Evolutionary conservation across 2,797 vertebrate species (phyloP).

Genomic region (Lacerta viridis): DNA sequence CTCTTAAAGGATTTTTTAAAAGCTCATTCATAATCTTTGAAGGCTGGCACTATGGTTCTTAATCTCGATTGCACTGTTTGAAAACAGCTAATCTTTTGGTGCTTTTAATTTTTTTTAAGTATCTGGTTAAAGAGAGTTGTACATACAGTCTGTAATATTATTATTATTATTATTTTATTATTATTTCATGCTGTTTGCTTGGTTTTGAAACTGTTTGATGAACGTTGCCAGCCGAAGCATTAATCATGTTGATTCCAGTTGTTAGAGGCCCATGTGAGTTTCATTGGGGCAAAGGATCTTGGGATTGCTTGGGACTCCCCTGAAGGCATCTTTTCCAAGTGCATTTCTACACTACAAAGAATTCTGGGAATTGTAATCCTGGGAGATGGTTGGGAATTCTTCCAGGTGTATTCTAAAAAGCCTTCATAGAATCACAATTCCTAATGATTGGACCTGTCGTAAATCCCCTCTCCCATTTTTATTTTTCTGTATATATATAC

Average conservation of each 20-base stretch:
- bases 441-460: not conserved
- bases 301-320: not conserved
- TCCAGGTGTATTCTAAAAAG: not conserved
- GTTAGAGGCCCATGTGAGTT: too few species aligned
- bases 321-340: not conserved
- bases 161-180: constrained; percentile 24
- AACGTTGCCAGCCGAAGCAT: not conserved
- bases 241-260: not conserved
- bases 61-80: constrained; percentile 24
- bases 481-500: too few species aligned
- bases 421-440: not conserved
- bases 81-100: constrained; percentile 9
- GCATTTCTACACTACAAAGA: constrained; percentile 7
- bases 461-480: too few species aligned
- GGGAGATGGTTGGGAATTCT: not conserved
- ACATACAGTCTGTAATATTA: constrained; percentile 8
- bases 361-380: not conserved
- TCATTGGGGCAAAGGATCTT: not conserved
- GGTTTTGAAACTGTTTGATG: not conserved
- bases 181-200: constrained; percentile 16
- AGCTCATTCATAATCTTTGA: not conserved
- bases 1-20: not conserved
- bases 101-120: constrained; percentile 3
- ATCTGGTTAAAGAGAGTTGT: constrained; percentile 28
- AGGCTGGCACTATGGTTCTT: constrained; percentile 12